phyloP scores from a whole-genome alignment of 2,113 vertebrate species.

The Nerophis ophidion region DNA sequence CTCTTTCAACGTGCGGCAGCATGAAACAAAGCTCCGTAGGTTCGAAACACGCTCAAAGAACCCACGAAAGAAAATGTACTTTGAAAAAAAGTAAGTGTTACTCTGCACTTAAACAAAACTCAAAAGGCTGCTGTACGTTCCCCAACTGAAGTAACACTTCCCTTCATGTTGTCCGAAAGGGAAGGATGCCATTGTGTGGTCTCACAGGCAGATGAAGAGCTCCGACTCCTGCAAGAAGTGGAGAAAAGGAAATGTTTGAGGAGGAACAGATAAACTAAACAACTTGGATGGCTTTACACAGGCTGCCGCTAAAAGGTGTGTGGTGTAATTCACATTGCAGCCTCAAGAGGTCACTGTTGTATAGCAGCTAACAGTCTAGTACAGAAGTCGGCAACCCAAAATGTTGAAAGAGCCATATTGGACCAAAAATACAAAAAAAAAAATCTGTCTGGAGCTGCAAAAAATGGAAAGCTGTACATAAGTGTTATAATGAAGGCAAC shows the following conservation, averaged over 20 bases:
- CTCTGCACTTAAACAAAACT: background rate
- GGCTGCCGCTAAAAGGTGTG: background rate
- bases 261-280: background rate
- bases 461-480: too few species aligned
- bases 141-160: background rate
- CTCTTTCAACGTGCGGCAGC: constrained; percentile 1
- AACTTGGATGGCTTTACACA: too few species aligned
- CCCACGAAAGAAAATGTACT: background rate
- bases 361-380: too few species aligned
- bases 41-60: too few species aligned
- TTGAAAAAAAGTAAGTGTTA: background rate
- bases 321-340: constrained; percentile 1
- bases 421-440: too few species aligned
- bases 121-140: background rate
- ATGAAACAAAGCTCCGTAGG: too few species aligned
- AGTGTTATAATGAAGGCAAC: too few species aligned
- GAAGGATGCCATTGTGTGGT: background rate
- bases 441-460: too few species aligned
- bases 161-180: background rate
- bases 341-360: constrained; percentile 16
- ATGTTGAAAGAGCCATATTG: too few species aligned
- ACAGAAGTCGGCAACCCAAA: too few species aligned
- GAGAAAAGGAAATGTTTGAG: background rate
- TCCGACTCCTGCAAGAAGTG: constrained; percentile 41
- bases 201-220: constrained; percentile 63